Base-by-base conservation (phyloP, 2,797 vertebrate genomes). In the Microctenopoma lineatum region DNA sequence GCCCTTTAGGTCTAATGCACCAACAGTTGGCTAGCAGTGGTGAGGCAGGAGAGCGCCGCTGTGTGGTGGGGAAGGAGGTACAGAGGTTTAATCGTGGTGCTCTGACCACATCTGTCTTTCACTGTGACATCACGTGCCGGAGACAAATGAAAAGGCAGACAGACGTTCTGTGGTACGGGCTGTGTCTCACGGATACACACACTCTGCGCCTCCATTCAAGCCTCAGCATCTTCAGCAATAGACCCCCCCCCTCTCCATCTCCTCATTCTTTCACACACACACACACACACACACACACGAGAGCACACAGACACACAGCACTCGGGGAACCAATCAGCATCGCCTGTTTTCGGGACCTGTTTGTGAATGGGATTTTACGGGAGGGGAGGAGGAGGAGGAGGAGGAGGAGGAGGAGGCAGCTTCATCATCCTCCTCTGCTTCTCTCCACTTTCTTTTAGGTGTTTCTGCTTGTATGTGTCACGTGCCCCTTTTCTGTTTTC, bases 291-390 rank as follows among this genome's bases (percentile, higher is more conserved):
- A 4, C 1, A 13, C 6, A 36, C 34, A 56, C 63, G 50, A 61
- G 60, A 55, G 60, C 67, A 71, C 59, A 69, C 61, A 81, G 38
- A 66, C 74, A 79, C 79, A 84, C 83, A 65, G 82, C 21, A 32
- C 74, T 73, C 32, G 14, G 77, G 75, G 77, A 90, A 71, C 91
- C 90, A 92, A 91, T 90, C 88, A 87, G 63, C 66, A 64, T 76
- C 47, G 60, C 50, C 80, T 74, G 67, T 82, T 86, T 78, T 61
- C 83, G 58, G 81, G 76, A 88, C 86, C 89, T 81, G 87, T 91
- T 92, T 92, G 86, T 92, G 90, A 92, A 92, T 92, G 91, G 87
- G 87, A 87, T 80, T 70, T 73, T 87, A 88, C 78, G 85, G 76
- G 77, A 70, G 80, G 83, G 79, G 69, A 77, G 70, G 70, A 69